Base-by-base conservation (phyloP, 2,888 invertebrate species). In the Globia sparganii region DNA sequence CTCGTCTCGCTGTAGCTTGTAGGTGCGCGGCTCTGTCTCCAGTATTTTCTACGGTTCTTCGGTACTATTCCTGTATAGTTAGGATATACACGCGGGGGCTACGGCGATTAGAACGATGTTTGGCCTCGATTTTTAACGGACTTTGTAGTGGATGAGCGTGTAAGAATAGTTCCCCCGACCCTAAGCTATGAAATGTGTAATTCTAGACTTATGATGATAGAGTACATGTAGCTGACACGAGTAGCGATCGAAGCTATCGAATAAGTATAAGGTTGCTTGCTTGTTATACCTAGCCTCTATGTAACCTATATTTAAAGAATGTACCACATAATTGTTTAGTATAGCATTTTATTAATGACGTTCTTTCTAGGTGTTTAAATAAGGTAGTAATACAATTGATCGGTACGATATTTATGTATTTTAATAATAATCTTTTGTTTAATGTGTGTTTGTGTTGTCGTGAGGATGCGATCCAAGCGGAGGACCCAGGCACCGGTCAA, bases 161-260 rank as follows among this genome's bases (percentile, higher is more conserved):
- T 91, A 76, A 88, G 85, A 85, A 90, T 88, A 88, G 86, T 90
- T 86, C 78, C 85, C 90, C 88, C 86, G 95, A 95, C 95, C 96
- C 96, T 94, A 91, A 93, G 90, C 96, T 94, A 92, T 95, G 96
- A 96, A 96, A 96, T 96, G 96, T 96, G 96, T 95, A 95, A 96
- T 95, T 95, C 90, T 94, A 94, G 87, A 85, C 74, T 83, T 86
- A 87, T 89, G 80, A 77, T 86, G 80, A 77, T 88, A 79, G 83
- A 88, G 86, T 87, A 87, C 85, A 85, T 77, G 84, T 83, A 78
- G 84, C 87, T 84, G 76, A 83, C 87, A 88, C 86, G 85, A 88
- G 85, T 89, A 88, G 87, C 83, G 87, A 88, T 88, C 61, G 65
- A 73, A 67, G 87, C 82, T 87, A 86, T 90, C 72, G 61, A 70